These are phyloP conservation scores for Rhinogobius similis DNA, from an alignment of 2,113 vertebrate genomes.

Conservation along the genomic window DNA sequence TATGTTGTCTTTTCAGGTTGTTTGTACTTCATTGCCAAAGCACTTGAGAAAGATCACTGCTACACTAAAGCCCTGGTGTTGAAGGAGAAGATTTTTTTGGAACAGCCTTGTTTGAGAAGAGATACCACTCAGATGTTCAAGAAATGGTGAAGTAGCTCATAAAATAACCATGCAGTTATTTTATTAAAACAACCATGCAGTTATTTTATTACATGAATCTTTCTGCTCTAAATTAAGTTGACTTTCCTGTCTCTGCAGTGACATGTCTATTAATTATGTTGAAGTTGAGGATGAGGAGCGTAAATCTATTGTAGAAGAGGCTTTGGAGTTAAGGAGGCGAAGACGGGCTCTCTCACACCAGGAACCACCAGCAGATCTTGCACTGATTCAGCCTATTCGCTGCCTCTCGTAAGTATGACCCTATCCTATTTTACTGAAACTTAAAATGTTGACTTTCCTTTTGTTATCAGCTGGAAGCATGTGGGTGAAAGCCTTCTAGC, in stretches of 20 bases:
- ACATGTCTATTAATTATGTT: conserved; percentile 88
- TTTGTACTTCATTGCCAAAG: conserved; percentile 95
- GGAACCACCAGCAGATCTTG: conserved; percentile 85
- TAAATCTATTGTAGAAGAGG: conserved; percentile 85
- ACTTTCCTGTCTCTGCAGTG: conserved; percentile 67
- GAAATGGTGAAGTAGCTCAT: conserved; percentile 84
- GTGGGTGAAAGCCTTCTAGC: conserved; percentile 90
- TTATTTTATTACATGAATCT: not conserved
- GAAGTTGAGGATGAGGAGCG: conserved; percentile 85
- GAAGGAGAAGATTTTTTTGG: conserved; percentile 94
- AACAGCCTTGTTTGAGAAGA: conserved; percentile 90
- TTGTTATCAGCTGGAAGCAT: conserved; percentile 87
- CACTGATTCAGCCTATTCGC: conserved; percentile 84
- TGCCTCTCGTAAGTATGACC: conserved; percentile 83
- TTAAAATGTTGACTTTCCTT: not conserved
- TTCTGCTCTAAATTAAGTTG: not conserved
- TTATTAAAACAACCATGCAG: too few relatives aligned
- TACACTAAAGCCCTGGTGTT: conserved; percentile 94
- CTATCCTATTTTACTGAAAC: not conserved
- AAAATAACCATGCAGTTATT: not conserved
- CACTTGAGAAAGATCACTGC: conserved; percentile 89
- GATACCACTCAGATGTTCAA: conserved; percentile 94
- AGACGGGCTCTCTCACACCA: conserved; percentile 81
- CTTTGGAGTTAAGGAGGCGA: conserved; percentile 85
- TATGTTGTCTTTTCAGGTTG: conserved; percentile 79